These are phyloP conservation scores for Ariolimax columbianus DNA, from an alignment of 2,888 invertebrate species.

Conservation along the genomic window DNA sequence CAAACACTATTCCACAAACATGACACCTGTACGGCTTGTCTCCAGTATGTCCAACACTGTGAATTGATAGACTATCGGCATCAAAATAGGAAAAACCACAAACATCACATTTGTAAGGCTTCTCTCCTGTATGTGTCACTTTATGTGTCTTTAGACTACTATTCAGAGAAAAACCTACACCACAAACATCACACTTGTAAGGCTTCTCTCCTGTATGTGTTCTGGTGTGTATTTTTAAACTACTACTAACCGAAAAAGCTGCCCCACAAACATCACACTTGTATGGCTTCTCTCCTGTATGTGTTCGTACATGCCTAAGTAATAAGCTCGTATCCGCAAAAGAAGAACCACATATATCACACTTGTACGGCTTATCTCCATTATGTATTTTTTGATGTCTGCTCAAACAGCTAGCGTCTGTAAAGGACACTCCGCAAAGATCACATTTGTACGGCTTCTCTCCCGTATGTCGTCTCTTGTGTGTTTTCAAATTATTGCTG, in stretches of 20 bases:
- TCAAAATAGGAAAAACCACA: background rate
- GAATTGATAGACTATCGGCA: background rate
- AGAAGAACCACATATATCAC: slow-evolving; percentile 43
- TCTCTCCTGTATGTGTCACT: slow-evolving; percentile 9
- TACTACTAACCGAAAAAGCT: background rate
- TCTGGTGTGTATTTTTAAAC: slow-evolving; percentile 40
- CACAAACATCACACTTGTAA: slow-evolving; percentile 40
- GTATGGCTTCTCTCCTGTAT: slow-evolving; percentile 52
- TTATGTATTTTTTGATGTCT: slow-evolving; percentile 11
- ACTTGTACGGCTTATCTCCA: slow-evolving; percentile 40
- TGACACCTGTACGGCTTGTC: slow-evolving; percentile 27
- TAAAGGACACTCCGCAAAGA: background rate
- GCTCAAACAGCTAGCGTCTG: background rate
- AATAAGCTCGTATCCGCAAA: slow-evolving; percentile 39
- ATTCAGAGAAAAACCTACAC: background rate
- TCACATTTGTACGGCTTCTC: slow-evolving; percentile 48
- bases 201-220: slow-evolving; percentile 50
- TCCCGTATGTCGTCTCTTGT: slow-evolving; percentile 50
- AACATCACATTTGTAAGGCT: slow-evolving; percentile 5
- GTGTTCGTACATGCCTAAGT: slow-evolving; percentile 43
- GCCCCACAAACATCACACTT: slow-evolving; percentile 37
- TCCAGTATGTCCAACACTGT: background rate
- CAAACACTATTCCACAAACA: slow-evolving; percentile 40
- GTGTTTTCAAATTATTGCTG: slow-evolving; percentile 36
- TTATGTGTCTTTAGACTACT: background rate